Evolutionary conservation across 2,888 invertebrate species (phyloP).

Genomic region (Drosophila borborema): DNA sequence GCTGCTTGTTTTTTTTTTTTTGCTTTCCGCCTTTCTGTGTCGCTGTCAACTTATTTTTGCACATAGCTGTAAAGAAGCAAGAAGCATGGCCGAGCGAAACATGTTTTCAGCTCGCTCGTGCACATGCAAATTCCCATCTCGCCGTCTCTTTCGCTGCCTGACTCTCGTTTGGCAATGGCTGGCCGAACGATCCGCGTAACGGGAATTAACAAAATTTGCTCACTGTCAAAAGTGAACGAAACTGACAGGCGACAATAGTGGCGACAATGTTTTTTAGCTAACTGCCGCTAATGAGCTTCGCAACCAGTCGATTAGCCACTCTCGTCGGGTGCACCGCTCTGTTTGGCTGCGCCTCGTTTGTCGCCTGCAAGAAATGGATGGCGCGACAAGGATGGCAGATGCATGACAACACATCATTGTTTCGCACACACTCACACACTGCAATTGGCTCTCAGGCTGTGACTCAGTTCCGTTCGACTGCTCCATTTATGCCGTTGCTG

Average conservation of each 20-base stretch:
- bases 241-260: slow-evolving; percentile 56
- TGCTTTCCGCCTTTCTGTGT: slow-evolving; percentile 30
- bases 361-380: slow-evolving; percentile 23
- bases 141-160: not conserved
- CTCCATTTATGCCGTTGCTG: slow-evolving; percentile 9
- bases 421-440: slow-evolving; percentile 20
- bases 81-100: slow-evolving; percentile 66
- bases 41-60: slow-evolving; percentile 47
- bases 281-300: slow-evolving; percentile 32
- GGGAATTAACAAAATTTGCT: slow-evolving; percentile 20
- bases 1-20: slow-evolving; percentile 9
- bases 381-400: slow-evolving; percentile 29
- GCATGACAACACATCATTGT: slow-evolving; percentile 21
- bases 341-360: slow-evolving; percentile 16
- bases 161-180: slow-evolving; percentile 14
- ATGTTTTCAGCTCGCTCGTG: slow-evolving; percentile 34
- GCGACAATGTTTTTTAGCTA: slow-evolving; percentile 20
- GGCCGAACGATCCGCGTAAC: not conserved
- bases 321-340: slow-evolving; percentile 1
- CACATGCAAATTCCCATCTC: not conserved
- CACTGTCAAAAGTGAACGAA: slow-evolving; percentile 59
- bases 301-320: slow-evolving; percentile 17
- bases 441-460: slow-evolving; percentile 59
- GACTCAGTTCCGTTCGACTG: slow-evolving; percentile 11
- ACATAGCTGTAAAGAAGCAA: slow-evolving; percentile 29